Evolutionary conservation across 2,888 invertebrate species (phyloP).

Genomic region (Caenorhabditis uteleia): DNA sequence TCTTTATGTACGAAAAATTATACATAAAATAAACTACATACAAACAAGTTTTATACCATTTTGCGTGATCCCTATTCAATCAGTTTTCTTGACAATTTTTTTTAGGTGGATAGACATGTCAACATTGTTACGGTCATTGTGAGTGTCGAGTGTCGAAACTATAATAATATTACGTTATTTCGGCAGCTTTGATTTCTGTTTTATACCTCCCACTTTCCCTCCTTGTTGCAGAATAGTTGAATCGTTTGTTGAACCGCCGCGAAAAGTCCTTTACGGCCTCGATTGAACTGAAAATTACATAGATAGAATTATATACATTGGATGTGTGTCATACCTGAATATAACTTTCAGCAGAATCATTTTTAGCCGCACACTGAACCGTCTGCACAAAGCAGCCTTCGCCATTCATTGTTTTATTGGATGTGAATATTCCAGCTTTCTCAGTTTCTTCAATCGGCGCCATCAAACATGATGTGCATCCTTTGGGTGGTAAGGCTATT

Average conservation of each 20-base stretch:
- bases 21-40: too few species aligned
- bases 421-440: constrained; percentile 2
- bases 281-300: constrained; percentile 14
- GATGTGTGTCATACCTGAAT: constrained; percentile 18
- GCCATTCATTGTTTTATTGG: constrained; percentile 6
- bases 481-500: constrained; percentile 12
- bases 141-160: constrained; percentile 19
- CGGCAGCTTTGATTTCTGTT: background rate
- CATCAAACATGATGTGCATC: constrained; percentile 22
- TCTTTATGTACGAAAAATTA: too few species aligned
- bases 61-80: too few species aligned
- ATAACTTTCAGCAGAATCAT: constrained; percentile 1
- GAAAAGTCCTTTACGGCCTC: constrained; percentile 26
- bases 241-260: constrained; percentile 27
- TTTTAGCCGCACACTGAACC: constrained; percentile 6
- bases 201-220: constrained; percentile 28
- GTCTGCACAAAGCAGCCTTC: constrained; percentile 24
- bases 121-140: constrained; percentile 13
- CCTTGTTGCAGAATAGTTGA: constrained; percentile 24
- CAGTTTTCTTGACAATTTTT: too few species aligned
- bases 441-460: constrained; percentile 1
- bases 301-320: background rate
- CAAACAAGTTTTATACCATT: too few species aligned
- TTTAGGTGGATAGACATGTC: constrained; percentile 19
- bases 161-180: background rate